A percentile compares a stretch with the other conserved stretches of the same genome.
Evolutionary conservation across 1,140 invertebrate species (phyloP).

Genomic region (Cydia splendana): DNA sequence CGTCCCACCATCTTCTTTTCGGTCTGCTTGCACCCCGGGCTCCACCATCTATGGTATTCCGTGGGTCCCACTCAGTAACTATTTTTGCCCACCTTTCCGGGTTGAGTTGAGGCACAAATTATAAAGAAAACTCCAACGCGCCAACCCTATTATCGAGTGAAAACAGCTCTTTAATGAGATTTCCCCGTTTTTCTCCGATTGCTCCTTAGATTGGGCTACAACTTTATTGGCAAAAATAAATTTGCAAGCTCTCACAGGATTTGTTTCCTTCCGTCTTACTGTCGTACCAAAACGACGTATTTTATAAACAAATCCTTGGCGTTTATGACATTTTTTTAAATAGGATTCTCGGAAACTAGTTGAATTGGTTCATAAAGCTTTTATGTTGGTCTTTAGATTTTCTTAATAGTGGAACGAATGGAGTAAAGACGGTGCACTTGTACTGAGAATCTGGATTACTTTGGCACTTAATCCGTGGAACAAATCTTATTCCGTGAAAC

Average conservation of each 20-base stretch:
- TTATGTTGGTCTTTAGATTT: slow-evolving; percentile 14
- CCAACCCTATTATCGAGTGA: slow-evolving; percentile 11
- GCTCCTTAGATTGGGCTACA: background rate
- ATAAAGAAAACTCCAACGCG: background rate
- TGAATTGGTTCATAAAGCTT: slow-evolving; percentile 7
- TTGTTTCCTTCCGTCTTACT: background rate
- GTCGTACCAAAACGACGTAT: background rate
- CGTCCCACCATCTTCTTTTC: too few species aligned
- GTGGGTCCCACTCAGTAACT: too few species aligned
- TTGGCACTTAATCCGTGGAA: too few species aligned
- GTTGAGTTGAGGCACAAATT: background rate
- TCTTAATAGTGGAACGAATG: slow-evolving; percentile 8
- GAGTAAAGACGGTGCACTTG: background rate
- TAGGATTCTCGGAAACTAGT: background rate
- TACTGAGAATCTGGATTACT: background rate
- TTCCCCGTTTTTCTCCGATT: slow-evolving; percentile 18
- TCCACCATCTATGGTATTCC: too few species aligned
- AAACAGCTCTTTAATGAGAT: slow-evolving; percentile 18
- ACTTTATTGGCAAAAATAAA: slow-evolving; percentile 16
- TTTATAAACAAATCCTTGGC: background rate
- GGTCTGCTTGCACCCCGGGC: too few species aligned
- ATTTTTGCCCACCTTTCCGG: too few species aligned
- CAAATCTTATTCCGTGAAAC: too few species aligned
- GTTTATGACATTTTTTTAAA: background rate
- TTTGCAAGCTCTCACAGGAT: slow-evolving; percentile 13